Evolutionary conservation across 2,888 invertebrate genomes (phyloP), one percentile per base, ranked within the genome.

Genomic region (Abrostola tripartita): DNA sequence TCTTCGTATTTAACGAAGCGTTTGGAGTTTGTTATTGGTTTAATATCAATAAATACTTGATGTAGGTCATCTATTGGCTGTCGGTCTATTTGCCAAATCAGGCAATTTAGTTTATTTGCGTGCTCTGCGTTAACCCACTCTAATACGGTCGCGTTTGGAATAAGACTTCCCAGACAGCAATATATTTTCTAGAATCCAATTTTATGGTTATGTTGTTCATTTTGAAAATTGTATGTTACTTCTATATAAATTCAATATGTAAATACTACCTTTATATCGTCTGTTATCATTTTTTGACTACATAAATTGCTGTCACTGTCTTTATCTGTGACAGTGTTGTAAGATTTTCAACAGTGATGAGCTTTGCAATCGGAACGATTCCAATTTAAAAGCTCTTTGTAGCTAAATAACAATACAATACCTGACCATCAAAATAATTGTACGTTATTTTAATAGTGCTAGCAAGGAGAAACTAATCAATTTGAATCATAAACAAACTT

Each of bases 1-100:
- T 47, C 58, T 71, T 68, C 65, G 65, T 74, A 66, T 76, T 74
- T 70, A 73, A 72, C 60, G 62, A 70, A 76, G 47, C 60, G 56
- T 59, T 59, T 67, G 63, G 54, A 50, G 54, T 59, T 64, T 63
- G 52, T 65, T 76, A 52, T 63, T 54, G 58, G 52, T 60, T 59
- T 53, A 60, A 57, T 36, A 65, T 67, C 47, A 64, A 70, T 61
- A 70, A 60, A 74, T 64, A 64, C 50, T 65, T 62, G 44, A 67
- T 59, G 53, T 59, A 59, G 68, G 41, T 63, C 58, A 37, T 52
- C 37, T 57, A 44, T 51, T 55, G 10, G 12, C 50, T 62, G 51
- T 49, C 47, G 12, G 57, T 14, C 11, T 64, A 49, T 62, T 70
- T 59, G 40, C 47, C 37, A 24, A 57, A 68, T 65, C 50, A 54